Conservation (phyloP, 1,140 invertebrate genomes). For the Spodoptera litura region DNA sequence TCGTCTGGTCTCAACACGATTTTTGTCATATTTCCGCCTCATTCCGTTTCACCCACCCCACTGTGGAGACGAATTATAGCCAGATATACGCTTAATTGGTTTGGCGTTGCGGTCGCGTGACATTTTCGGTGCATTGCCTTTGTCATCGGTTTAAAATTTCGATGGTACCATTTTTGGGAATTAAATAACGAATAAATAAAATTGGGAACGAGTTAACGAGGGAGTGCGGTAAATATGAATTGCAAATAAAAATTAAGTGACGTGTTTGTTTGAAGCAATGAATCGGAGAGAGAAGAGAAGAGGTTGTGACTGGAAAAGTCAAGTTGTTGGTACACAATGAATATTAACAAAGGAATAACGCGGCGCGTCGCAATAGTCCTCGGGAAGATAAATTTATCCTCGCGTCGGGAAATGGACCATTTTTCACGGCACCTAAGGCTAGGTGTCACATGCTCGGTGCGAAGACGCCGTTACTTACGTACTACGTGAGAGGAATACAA, state of each 20-base stretch:
- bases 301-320: constrained; percentile 64
- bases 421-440: constrained; percentile 85
- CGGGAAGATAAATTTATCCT: constrained; percentile 83
- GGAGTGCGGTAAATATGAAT: constrained; percentile 24
- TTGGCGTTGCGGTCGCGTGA: constrained; percentile 80
- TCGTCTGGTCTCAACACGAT: constrained; percentile 78
- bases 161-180: constrained; percentile 64
- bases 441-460: constrained; percentile 81
- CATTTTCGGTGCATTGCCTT: constrained; percentile 81
- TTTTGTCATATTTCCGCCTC: constrained; percentile 80
- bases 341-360: constrained; percentile 84
- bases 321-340: constrained; percentile 79
- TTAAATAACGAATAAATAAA: constrained; percentile 71
- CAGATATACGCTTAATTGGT: constrained; percentile 83
- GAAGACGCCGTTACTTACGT: constrained; percentile 83
- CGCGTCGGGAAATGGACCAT: constrained; percentile 81
- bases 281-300: constrained; percentile 29
- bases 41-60: constrained; percentile 54
- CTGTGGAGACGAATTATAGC: constrained; percentile 73
- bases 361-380: constrained; percentile 72
- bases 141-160: constrained; percentile 81
- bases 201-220: constrained; percentile 36
- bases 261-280: constrained; percentile 36
- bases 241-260: constrained; percentile 39
- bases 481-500: constrained; percentile 79